Base-by-base conservation (phyloP, 64 coral and sea anemone genomes). In the Montipora sp. region DNA sequence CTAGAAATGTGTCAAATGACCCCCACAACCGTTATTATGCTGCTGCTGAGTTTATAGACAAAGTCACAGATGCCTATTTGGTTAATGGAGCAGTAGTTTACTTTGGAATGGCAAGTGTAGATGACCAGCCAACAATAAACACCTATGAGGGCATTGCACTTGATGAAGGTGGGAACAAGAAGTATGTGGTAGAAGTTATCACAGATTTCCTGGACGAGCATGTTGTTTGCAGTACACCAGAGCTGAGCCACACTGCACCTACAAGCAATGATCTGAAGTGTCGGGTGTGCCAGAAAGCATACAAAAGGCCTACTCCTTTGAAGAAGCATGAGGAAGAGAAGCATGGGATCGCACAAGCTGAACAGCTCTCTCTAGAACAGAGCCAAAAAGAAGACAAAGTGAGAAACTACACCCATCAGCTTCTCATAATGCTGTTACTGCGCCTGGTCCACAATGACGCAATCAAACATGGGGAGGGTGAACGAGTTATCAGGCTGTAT, bases 21-120 rank as follows among this genome's bases (percentile, higher is more conserved):
- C 92, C 93, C 1, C 79, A 94, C 48, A 94, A 85, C n/a, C 63
- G 68, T 11, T 94, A 71, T 47, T 94, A 94, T 87, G 88, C 93
- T 21, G 53, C 80, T 18, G 46, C 44, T 55, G 93, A 94, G 49
- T 94, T 94, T 51, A 1, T 79, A 53, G 48, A 90, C 71, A 94
- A 94, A 78, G 81, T 87, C 51, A 19, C 51, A n/a, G 87, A 90
- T 90, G 93, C 88, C 45, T 95, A 92, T 44, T 23, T 95, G 21
- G 89, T 95, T 20, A 45, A 57, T 70, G 94, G 93, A 7, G 93
- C 75, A 2, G 8, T 95, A 10, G 1, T 80, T 3, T 75, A 91
- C 46, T 72, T 80, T 95, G 89, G 81, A 43, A 90, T 95, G 93
- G 20, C 47, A 27, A 12, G 75, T 4, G 36, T 95, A 11, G 80